Conservation (phyloP, 2,113 vertebrate species). For the Rhodinocichla rosea region DNA sequence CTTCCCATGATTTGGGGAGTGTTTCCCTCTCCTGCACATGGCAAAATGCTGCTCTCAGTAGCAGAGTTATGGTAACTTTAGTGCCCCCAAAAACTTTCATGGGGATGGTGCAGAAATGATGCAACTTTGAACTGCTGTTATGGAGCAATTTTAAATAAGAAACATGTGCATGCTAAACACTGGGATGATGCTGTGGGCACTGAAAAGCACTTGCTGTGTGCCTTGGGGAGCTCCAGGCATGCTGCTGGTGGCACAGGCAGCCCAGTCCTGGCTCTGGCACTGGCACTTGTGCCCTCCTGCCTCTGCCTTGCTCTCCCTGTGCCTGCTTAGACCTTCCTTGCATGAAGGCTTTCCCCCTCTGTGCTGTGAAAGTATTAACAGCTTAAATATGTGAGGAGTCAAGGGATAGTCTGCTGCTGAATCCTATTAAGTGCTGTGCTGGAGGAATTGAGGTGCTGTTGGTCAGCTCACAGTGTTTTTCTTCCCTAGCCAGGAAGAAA, state of each 20-base stretch:
- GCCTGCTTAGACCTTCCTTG: neutral
- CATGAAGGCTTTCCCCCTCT: neutral
- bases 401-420: conserved; percentile 37
- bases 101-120: neutral
- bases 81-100: accelerated
- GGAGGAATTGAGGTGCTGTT: neutral
- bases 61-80: accelerated
- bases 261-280: neutral
- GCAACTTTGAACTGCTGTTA: neutral
- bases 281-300: neutral
- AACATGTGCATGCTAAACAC: accelerated
- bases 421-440: conserved; percentile 1
- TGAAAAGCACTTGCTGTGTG: neutral
- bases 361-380: conserved; percentile 25
- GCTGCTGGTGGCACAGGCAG: accelerated
- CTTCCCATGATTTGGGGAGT: conserved; percentile 31
- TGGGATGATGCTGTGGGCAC: accelerated
- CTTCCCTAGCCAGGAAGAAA: conserved; percentile 56
- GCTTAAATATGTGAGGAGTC: conserved; percentile 31
- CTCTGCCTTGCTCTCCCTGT: neutral
- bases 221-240: accelerated
- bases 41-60: neutral
- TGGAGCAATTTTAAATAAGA: neutral
- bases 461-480: conserved; percentile 49
- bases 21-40: accelerated